A percentile compares a stretch with the other conserved stretches of the same genome.
These are phyloP conservation scores for Seriola quinqueradiata DNA, from an alignment of 2,113 vertebrate genomes.

Conservation along the genomic window DNA sequence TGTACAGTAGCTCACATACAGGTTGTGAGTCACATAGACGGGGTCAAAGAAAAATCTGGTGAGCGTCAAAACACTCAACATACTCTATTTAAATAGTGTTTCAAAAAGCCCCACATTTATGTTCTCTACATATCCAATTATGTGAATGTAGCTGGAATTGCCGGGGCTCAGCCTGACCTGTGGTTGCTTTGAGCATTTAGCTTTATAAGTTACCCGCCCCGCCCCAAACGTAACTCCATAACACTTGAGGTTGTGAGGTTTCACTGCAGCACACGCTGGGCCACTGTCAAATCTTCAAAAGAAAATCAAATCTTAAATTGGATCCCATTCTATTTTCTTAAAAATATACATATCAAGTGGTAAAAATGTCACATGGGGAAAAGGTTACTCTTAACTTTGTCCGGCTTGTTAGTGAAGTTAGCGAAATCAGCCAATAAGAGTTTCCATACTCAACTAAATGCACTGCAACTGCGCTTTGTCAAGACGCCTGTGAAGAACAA, in stretches of 20 bases:
- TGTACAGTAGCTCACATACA: constrained; percentile 30
- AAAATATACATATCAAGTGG: constrained; percentile 46
- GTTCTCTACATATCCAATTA: constrained; percentile 40
- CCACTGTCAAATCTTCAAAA: constrained; percentile 44
- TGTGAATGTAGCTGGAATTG: constrained; percentile 40
- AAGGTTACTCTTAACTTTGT: constrained; percentile 29
- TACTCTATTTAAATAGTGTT: constrained; percentile 25
- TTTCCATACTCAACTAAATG: constrained; percentile 28
- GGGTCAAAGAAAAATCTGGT: constrained; percentile 30
- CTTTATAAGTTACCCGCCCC: constrained; percentile 22
- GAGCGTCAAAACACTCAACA: constrained; percentile 33
- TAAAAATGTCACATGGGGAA: constrained; percentile 12
- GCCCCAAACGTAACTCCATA: constrained; percentile 20
- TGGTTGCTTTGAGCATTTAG: constrained; percentile 34
- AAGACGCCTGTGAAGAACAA: constrained; percentile 16
- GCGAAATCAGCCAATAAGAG: constrained; percentile 23
- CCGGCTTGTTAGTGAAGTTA: constrained; percentile 40
- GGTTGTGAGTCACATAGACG: not conserved
- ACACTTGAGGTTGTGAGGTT: constrained; percentile 24
- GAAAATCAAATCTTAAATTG: constrained; percentile 49
- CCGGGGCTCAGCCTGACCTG: constrained; percentile 11
- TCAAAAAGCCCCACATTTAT: constrained; percentile 39
- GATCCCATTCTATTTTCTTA: constrained; percentile 40
- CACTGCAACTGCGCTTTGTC: constrained; percentile 29
- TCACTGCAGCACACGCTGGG: constrained; percentile 3